Evolutionary conservation across 2,888 invertebrate species (phyloP).

Genomic region (Diploptera punctata): DNA sequence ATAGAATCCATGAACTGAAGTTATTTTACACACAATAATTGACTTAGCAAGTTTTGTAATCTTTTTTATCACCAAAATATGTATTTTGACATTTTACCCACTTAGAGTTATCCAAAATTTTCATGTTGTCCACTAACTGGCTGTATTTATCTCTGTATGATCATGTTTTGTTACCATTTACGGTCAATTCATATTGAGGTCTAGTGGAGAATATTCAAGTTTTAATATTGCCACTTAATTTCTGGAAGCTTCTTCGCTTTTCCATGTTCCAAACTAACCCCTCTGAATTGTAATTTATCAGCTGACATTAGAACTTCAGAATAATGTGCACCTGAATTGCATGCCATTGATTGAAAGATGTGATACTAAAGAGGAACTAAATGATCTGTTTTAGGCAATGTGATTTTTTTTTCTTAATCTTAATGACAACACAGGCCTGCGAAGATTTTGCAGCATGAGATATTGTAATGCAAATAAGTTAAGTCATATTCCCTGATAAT

Average conservation of each 20-base stretch:
- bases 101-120: background rate
- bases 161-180: background rate
- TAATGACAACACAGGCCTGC: too few relatives aligned
- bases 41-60: background rate
- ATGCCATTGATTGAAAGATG: background rate
- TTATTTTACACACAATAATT: background rate
- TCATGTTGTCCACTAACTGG: background rate
- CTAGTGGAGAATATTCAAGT: background rate
- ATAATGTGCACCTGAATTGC: background rate
- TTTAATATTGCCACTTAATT: background rate
- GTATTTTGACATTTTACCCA: background rate
- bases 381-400: background rate
- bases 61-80: too few relatives aligned
- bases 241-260: background rate
- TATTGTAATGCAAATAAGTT: too few relatives aligned
- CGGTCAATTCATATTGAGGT: background rate
- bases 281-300: background rate
- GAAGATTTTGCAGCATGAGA: too few relatives aligned
- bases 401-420: constrained; percentile 5
- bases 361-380: background rate
- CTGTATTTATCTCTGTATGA: background rate
- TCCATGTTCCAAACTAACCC: background rate
- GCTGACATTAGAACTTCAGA: background rate
- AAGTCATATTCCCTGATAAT: too few relatives aligned
- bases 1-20: background rate